These are phyloP conservation scores for Anas capensis DNA, from an alignment of 2,797 vertebrate genomes.

Conservation along the genomic window DNA sequence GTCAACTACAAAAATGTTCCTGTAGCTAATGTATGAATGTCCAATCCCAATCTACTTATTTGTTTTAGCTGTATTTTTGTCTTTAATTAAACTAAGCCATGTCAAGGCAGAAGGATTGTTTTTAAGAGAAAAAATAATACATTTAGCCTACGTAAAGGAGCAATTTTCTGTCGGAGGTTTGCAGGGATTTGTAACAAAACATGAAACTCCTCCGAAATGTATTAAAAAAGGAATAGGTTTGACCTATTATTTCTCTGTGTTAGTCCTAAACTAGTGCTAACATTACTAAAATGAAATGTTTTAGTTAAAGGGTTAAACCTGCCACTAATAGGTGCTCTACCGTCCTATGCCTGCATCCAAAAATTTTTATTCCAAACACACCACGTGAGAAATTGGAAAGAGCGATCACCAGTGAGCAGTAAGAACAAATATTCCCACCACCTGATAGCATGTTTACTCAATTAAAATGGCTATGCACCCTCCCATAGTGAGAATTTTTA, in stretches of 20 bases:
- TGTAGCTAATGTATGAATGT: not conserved
- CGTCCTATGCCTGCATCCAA: not conserved
- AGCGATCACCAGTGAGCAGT: not conserved
- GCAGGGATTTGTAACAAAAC: not conserved
- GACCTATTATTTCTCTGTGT: not conserved
- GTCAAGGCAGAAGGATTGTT: not conserved
- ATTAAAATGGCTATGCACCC: not conserved
- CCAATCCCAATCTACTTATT: fast-evolving
- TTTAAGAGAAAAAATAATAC: not conserved
- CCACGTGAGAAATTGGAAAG: not conserved
- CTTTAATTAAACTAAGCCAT: not conserved
- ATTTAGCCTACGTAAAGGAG: not conserved
- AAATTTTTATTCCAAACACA: not conserved
- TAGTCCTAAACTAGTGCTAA: not conserved
- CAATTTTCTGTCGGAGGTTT: slow-evolving; percentile 4
- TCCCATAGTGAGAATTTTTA: not conserved
- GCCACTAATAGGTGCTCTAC: not conserved
- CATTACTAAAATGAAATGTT: not conserved
- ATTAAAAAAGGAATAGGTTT: not conserved
- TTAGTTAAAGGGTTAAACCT: not conserved
- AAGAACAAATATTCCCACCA: not conserved
- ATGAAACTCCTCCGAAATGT: not conserved
- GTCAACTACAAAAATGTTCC: not conserved
- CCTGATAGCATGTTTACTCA: not conserved
- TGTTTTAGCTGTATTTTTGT: not conserved